phyloP scores from a whole-genome alignment of 2,888 invertebrate species.

The Diloba caeruleocephala region DNA sequence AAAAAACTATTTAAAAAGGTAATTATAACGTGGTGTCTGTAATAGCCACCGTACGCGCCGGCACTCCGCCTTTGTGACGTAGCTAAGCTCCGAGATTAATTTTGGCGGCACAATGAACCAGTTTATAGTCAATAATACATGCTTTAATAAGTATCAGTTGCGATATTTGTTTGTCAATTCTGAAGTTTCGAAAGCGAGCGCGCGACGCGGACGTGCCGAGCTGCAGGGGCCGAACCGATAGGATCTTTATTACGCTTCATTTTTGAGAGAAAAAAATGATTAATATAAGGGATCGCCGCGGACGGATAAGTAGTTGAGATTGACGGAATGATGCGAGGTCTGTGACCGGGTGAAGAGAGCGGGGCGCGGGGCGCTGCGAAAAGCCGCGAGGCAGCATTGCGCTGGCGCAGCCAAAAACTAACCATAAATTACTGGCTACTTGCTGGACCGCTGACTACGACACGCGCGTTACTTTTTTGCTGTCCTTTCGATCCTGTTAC shows the following conservation, averaged over 20 bases:
- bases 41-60: conserved; percentile 84
- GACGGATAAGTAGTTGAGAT: conserved; percentile 88
- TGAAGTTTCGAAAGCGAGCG: conserved; percentile 78
- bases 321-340: conserved; percentile 85
- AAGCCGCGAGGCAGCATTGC: conserved; percentile 87
- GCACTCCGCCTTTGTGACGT: conserved; percentile 83
- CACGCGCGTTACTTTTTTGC: conserved; percentile 83
- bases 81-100: conserved; percentile 88
- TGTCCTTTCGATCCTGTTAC: conserved; percentile 82
- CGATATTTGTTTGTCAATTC: conserved; percentile 84
- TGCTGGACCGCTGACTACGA: conserved; percentile 81
- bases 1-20: conserved; percentile 89
- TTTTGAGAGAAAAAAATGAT: conserved; percentile 83
- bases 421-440: conserved; percentile 89
- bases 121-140: conserved; percentile 83
- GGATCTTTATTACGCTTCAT: conserved; percentile 80
- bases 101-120: conserved; percentile 85
- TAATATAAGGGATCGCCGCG: conserved; percentile 84
- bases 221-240: conserved; percentile 76
- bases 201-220: conserved; percentile 57
- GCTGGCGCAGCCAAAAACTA: conserved; percentile 87
- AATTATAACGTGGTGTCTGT: conserved; percentile 86
- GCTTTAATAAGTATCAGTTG: conserved; percentile 82
- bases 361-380: conserved; percentile 70
- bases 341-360: conserved; percentile 78